Evolutionary conservation across 2,888 invertebrate genomes (phyloP).

Genomic region (Limnephilus marmoratus): DNA sequence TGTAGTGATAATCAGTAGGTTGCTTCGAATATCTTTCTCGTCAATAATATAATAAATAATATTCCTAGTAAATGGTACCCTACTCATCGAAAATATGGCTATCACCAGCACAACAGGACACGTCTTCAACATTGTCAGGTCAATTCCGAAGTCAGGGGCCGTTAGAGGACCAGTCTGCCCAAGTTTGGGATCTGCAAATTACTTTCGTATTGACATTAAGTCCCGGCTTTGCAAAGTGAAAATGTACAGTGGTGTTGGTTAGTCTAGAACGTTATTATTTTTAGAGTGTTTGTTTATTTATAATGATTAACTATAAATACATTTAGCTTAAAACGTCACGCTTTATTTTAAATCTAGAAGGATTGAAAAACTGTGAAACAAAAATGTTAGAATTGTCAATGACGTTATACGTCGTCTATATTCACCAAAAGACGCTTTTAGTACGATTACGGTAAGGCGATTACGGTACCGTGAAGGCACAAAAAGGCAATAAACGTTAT

Average conservation of each 20-base stretch:
- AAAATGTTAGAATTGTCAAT: too few relatives aligned
- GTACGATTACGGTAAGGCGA: too few relatives aligned
- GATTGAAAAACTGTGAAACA: too few relatives aligned
- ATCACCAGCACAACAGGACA: background rate
- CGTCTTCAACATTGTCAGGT: constrained; percentile 20
- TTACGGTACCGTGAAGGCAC: too few relatives aligned
- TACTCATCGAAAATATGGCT: background rate
- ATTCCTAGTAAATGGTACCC: background rate
- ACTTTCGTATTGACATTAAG: constrained; percentile 56
- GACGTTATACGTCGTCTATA: too few relatives aligned
- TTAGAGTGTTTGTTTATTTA: too few relatives aligned
- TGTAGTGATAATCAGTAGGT: background rate
- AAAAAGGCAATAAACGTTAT: too few relatives aligned
- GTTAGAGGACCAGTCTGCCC: constrained; percentile 19
- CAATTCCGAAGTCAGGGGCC: constrained; percentile 22
- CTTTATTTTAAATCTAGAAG: too few relatives aligned
- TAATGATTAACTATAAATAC: too few relatives aligned
- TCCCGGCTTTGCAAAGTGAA: constrained; percentile 41
- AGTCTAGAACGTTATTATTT: background rate
- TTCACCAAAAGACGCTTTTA: too few relatives aligned
- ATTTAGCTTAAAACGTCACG: too few relatives aligned
- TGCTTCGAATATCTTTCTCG: background rate
- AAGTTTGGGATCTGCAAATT: constrained; percentile 48
- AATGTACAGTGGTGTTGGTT: background rate
- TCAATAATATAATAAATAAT: background rate